Evolutionary conservation across 2,797 vertebrate genomes (phyloP), one percentile per base, ranked within the genome.

Genomic region (Ctenopoma kingsleyae): DNA sequence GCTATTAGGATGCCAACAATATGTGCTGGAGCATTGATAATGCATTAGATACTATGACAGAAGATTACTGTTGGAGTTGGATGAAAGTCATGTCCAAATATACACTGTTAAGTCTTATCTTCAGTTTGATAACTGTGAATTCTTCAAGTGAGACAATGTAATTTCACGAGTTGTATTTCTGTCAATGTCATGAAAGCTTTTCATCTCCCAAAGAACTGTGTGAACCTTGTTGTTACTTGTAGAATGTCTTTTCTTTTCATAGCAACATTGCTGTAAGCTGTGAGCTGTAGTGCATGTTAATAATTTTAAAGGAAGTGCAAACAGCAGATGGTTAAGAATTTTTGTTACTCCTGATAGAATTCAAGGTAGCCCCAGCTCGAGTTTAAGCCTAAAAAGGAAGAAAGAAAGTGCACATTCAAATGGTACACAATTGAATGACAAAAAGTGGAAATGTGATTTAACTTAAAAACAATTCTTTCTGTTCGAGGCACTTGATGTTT

Each of bases 1-100:
- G 80, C 83, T 63, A 76, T 65, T 69, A 72, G 74, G 69, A 86
- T 77, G 79, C 57, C 74, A 74, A 80, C 84, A 81, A 71, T 69
- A 76, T 53, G 69, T 67, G 55, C 40, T 2, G 25, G 8, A 62
- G 65, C 67, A 58, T 63, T 58, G 69, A 60, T 69, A 79, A 80
- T 77, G 64, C 30, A 65, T 53, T 58, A 38, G 32, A 68, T 66
- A 32, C 36, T 30, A 35, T 61, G n/a, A 27, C 20, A 46, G 50
- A 43, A 67, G 76, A 62, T 43, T 67, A 64, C 9, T 30, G 30
- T 62, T 36, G 25, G 35, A 48, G 1, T 48, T 67, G 46, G 66
- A 63, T 74, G 61, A 47, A 63, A 67, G 55, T 8, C 36, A 49
- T 71, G 35, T 50, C 6, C 1, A 22, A 58, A 46, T 22, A 25